phyloP scores from a whole-genome alignment of 2,888 invertebrate genomes.

The Zaprionus obscuricornis region DNA sequence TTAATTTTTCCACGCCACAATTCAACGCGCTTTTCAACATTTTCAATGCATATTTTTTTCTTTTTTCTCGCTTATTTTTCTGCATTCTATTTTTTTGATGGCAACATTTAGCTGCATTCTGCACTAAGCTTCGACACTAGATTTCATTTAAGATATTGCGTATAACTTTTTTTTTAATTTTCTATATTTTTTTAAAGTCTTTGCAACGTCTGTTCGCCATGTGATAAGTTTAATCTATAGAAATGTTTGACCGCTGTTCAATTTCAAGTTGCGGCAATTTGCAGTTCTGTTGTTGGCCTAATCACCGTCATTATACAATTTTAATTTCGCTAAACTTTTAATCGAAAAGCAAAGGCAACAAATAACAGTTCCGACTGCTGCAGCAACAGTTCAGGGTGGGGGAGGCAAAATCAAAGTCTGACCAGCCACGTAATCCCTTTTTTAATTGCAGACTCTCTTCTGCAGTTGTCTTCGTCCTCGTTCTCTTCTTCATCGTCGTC shows the following conservation, averaged over 20 bases:
- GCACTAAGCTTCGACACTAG: too few relatives aligned
- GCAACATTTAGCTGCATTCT: too few relatives aligned
- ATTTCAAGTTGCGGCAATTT: slow-evolving; percentile 29
- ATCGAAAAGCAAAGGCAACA: slow-evolving; percentile 54
- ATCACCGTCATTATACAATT: slow-evolving; percentile 74
- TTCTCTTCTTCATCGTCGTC: slow-evolving; percentile 14
- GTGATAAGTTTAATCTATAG: too few relatives aligned
- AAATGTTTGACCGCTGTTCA: neutral
- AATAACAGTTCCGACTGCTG: neutral
- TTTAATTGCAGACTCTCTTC: slow-evolving; percentile 72
- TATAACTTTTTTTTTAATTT: too few relatives aligned
- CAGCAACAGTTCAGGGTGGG: too few relatives aligned
- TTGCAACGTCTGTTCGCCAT: too few relatives aligned
- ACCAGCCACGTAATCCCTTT: slow-evolving; percentile 64
- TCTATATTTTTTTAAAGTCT: too few relatives aligned
- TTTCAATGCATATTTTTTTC: neutral
- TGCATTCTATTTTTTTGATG: too few relatives aligned
- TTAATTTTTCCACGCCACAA: neutral
- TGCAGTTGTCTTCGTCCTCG: slow-evolving; percentile 32
- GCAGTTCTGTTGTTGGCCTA: slow-evolving; percentile 50
- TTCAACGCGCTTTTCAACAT: slow-evolving; percentile 1
- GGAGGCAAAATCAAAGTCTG: slow-evolving; percentile 51
- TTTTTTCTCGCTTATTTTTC: too few relatives aligned
- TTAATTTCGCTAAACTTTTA: slow-evolving; percentile 74
- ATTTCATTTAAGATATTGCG: too few relatives aligned